Evolutionary conservation across 2,113 vertebrate species (phyloP).

Genomic region (Irena cyanogastra): DNA sequence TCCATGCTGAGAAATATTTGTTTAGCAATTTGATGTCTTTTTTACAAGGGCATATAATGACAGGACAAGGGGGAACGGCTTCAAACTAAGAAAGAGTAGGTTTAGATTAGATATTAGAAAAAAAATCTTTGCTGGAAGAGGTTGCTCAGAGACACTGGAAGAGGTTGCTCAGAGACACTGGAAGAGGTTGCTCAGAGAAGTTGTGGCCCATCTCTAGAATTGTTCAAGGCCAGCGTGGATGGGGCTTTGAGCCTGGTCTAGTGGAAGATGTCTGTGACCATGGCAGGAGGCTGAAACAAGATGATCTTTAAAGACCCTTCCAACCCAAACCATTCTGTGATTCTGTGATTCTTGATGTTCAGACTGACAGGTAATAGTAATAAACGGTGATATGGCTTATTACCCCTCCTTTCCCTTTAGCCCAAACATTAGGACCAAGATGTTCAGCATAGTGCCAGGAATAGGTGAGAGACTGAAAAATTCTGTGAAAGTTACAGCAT

Average conservation of each 20-base stretch:
- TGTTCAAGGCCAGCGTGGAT: neutral
- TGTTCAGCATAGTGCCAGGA: neutral
- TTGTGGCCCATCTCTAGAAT: neutral
- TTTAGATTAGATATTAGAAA: neutral
- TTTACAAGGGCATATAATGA: neutral
- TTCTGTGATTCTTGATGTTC: neutral
- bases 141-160: neutral
- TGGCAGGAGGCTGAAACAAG: neutral
- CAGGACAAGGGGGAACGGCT: neutral
- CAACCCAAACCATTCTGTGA: neutral
- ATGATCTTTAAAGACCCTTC: neutral
- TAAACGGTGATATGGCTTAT: neutral
- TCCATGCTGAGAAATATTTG: neutral
- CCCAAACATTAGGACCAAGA: neutral
- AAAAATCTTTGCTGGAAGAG: neutral
- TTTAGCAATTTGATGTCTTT: neutral
- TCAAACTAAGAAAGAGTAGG: neutral
- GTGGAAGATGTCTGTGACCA: neutral
- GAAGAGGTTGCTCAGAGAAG: neutral
- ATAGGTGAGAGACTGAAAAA: neutral
- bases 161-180: neutral
- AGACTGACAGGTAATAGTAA: neutral
- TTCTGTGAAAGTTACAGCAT: neutral
- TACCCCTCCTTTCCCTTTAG: neutral
- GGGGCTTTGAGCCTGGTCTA: neutral